phyloP scores from a whole-genome alignment of 2,888 invertebrate genomes.

The Spilosoma lubricipeda region DNA sequence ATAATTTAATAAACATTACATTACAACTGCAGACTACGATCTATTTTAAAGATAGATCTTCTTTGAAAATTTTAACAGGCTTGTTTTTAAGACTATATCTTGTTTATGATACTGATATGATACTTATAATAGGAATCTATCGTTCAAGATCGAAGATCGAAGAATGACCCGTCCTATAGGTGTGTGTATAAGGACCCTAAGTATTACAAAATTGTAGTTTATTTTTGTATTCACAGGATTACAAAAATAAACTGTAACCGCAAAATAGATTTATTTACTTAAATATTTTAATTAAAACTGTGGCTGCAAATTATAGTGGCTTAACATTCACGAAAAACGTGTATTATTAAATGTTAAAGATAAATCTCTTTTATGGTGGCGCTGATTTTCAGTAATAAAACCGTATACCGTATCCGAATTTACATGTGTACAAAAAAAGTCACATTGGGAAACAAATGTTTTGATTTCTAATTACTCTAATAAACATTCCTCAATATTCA shows the following conservation, averaged over 20 bases:
- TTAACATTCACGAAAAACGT: constrained; percentile 3
- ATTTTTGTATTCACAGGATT: no score
- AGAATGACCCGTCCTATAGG: not conserved
- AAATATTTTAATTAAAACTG: constrained; percentile 29
- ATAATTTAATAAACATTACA: no score
- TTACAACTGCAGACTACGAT: no score
- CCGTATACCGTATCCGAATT: not conserved
- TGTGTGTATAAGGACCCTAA: not conserved
- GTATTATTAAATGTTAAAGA: not conserved
- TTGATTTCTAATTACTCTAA: not conserved
- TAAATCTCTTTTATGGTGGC: not conserved
- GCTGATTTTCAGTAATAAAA: not conserved
- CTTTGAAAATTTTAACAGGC: no score
- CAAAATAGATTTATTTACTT: constrained; percentile 23
- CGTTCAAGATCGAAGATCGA: no score
- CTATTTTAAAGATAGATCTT: no score
- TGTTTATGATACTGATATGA: no score
- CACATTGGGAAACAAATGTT: not conserved
- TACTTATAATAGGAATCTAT: no score
- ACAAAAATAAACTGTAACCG: constrained; percentile 16
- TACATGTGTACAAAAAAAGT: not conserved
- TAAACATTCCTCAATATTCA: not conserved
- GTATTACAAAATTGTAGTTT: constrained; percentile 8
- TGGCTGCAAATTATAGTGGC: constrained; percentile 26
- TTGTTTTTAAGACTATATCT: no score